A percentile compares a stretch with the other conserved stretches of the same genome.
Conservation (phyloP, 2,113 vertebrate genomes). For the Ceratotherium simum region DNA sequence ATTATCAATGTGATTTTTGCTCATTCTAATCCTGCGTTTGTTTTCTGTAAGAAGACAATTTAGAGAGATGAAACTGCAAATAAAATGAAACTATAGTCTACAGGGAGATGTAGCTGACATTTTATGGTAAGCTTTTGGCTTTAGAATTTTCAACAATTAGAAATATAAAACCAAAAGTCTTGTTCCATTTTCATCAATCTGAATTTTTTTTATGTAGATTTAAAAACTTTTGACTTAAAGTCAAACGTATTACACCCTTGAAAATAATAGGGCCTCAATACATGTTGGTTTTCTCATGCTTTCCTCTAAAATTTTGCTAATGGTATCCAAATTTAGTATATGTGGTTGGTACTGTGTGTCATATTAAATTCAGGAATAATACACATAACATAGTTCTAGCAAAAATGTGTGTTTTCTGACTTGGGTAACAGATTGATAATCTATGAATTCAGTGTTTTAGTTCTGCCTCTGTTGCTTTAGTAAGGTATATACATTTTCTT, state of each 20-base stretch:
- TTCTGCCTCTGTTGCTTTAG: not conserved
- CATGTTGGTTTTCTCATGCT: not conserved
- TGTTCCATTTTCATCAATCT: not conserved
- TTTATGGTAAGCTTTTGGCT: not conserved
- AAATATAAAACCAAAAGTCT: not conserved
- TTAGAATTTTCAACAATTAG: not conserved
- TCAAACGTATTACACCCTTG: not conserved
- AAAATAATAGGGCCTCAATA: not conserved
- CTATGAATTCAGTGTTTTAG: not conserved
- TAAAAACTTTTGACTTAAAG: not conserved
- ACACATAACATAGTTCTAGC: not conserved
- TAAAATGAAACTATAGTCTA: not conserved
- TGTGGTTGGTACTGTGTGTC: not conserved
- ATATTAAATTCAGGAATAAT: not conserved
- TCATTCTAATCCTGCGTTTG: not conserved
- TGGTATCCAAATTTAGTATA: not conserved
- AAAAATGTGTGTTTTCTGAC: not conserved
- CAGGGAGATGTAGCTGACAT: not conserved
- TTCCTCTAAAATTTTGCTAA: not conserved
- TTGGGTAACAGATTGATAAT: not conserved
- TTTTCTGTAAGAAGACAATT: not conserved
- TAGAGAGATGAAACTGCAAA: not conserved
- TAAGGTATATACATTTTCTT: not conserved
- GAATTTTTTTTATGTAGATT: not conserved
- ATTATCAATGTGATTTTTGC: not conserved